A percentile compares a stretch with the other conserved stretches of the same genome.
Evolutionary conservation across 2,888 invertebrate genomes (phyloP).

Genomic region (Tricholauxania praeusta): DNA sequence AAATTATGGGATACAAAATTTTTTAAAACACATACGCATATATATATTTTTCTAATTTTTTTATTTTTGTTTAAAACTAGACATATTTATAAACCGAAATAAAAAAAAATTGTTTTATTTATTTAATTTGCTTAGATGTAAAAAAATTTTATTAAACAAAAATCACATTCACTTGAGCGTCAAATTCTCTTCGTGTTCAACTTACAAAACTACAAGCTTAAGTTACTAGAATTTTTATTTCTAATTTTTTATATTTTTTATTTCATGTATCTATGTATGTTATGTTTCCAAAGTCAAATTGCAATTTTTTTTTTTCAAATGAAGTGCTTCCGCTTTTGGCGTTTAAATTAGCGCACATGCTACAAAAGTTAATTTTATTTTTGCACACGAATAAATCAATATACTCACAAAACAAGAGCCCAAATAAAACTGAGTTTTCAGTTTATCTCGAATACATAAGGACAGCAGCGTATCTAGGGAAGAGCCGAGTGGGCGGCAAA

Average conservation of each 20-base stretch:
- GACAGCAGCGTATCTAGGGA: no score
- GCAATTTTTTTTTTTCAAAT: background rate
- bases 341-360: no score
- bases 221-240: constrained; percentile 13
- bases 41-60: no score
- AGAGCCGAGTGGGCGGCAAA: no score
- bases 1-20: constrained; percentile 8
- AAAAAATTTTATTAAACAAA: constrained; percentile 39
- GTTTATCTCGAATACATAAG: no score
- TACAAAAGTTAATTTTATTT: no score
- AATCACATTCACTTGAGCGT: constrained; percentile 44
- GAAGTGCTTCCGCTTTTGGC: no score
- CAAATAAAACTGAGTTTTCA: no score
- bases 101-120: constrained; percentile 16
- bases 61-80: constrained; percentile 12
- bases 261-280: background rate
- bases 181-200: constrained; percentile 40
- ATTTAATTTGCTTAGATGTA: constrained; percentile 31
- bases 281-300: background rate
- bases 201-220: constrained; percentile 27
- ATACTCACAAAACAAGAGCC: no score
- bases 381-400: no score
- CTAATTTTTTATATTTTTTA: constrained; percentile 12
- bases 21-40: constrained; percentile 5
- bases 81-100: constrained; percentile 23